Evolutionary conservation across 2,888 invertebrate species (phyloP).

Genomic region (Willowsia nigromaculata): DNA sequence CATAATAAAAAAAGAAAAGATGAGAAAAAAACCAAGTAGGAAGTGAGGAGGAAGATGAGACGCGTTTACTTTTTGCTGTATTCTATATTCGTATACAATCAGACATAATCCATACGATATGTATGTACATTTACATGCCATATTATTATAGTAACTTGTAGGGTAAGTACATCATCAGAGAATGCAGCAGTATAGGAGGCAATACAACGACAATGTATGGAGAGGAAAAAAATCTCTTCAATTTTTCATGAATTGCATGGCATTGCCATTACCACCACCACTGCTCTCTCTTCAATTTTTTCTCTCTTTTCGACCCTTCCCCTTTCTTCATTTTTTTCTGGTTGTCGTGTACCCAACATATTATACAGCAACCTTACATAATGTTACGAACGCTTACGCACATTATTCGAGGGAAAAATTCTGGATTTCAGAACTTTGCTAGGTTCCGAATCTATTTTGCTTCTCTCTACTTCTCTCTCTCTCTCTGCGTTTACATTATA

Average conservation of each 20-base stretch:
- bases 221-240: constrained; percentile 26
- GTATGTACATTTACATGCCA: no score
- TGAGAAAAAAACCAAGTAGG: background rate
- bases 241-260: constrained; percentile 56
- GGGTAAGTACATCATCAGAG: background rate
- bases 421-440: no score
- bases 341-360: background rate
- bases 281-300: background rate
- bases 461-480: no score
- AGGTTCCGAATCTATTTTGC: no score
- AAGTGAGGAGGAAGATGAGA: constrained; percentile 18
- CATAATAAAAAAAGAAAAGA: background rate
- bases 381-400: background rate
- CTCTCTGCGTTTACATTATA: no score
- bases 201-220: background rate
- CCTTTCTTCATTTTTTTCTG: constrained; percentile 11
- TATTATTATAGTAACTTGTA: background rate
- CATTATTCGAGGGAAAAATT: no score
- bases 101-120: background rate
- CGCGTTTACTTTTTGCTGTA: background rate
- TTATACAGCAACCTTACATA: background rate
- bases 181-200: background rate
- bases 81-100: background rate
- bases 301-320: constrained; percentile 21
- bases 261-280: background rate